Evolutionary conservation across 2,113 vertebrate species (phyloP).

Genomic region (Stigmatopora nigra): DNA sequence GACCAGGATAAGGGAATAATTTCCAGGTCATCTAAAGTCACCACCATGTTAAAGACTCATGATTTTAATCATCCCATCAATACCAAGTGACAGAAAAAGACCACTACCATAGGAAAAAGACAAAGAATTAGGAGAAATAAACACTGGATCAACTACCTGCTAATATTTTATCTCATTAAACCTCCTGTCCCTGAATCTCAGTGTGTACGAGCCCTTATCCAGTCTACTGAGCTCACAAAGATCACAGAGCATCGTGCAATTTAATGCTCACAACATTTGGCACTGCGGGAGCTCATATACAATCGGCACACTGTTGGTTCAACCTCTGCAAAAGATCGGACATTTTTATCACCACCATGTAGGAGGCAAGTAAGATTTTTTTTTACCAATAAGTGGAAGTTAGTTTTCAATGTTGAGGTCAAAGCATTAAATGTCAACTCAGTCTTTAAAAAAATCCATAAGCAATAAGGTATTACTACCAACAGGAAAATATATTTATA

Average conservation of each 20-base stretch:
- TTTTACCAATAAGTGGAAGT: too few species aligned
- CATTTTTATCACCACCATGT: conserved; percentile 25
- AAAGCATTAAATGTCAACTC: neutral
- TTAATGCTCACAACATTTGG: conserved; percentile 21
- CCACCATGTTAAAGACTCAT: neutral
- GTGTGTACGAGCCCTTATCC: conserved; percentile 15
- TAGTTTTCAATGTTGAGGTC: neutral
- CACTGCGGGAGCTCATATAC: conserved; percentile 8
- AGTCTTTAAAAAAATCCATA: neutral
- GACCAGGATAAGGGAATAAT: too few species aligned
- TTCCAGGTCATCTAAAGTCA: neutral
- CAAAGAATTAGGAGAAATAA: neutral
- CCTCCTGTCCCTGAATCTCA: conserved; percentile 5
- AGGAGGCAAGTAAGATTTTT: conserved; percentile 13
- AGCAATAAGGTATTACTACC: neutral
- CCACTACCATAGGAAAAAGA: neutral
- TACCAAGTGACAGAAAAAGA: neutral
- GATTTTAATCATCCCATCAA: neutral
- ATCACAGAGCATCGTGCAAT: conserved; percentile 22
- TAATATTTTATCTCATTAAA: conserved; percentile 11
- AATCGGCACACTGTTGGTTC: conserved; percentile 21
- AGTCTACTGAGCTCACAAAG: conserved; percentile 40
- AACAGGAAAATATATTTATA: neutral
- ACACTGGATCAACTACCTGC: neutral
- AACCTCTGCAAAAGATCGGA: conserved; percentile 13